These are phyloP conservation scores for Pagrus major DNA, from an alignment of 2,113 vertebrate genomes.

Conservation along the genomic window DNA sequence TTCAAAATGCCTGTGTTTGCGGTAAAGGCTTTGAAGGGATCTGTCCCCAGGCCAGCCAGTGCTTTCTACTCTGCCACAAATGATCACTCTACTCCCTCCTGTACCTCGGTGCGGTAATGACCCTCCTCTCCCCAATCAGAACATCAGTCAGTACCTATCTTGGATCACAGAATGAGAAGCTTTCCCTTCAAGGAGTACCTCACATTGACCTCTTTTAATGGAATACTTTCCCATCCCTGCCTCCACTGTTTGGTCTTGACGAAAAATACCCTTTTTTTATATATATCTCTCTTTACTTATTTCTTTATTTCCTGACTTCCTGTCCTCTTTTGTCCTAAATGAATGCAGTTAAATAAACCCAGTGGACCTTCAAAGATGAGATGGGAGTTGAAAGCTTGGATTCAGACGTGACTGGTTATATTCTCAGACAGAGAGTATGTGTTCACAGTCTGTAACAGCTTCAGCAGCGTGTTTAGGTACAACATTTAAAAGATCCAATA, in stretches of 20 bases:
- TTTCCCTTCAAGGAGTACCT: constrained; percentile 13
- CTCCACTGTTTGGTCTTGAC: neutral
- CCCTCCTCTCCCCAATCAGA: constrained; percentile 45
- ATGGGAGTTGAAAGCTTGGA: neutral
- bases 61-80: constrained; percentile 40
- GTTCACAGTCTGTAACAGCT: no score
- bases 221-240: constrained; percentile 20
- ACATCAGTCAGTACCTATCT: constrained; percentile 37
- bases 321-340: neutral
- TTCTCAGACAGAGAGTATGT: no score
- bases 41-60: constrained; percentile 15
- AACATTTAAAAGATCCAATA: no score
- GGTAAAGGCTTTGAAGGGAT: constrained; percentile 35
- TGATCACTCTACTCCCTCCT: constrained; percentile 31
- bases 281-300: neutral
- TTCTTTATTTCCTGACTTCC: constrained; percentile 1
- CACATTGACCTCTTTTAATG: constrained; percentile 29
- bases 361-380: neutral
- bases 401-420: no score
- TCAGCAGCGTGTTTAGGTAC: no score
- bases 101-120: constrained; percentile 32
- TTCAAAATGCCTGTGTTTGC: constrained; percentile 40
- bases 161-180: constrained; percentile 17
- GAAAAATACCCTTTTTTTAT: neutral
- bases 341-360: constrained; percentile 10